Base-by-base conservation (phyloP, 2,888 invertebrate genomes). In the Dermolepida albohirtum region DNA sequence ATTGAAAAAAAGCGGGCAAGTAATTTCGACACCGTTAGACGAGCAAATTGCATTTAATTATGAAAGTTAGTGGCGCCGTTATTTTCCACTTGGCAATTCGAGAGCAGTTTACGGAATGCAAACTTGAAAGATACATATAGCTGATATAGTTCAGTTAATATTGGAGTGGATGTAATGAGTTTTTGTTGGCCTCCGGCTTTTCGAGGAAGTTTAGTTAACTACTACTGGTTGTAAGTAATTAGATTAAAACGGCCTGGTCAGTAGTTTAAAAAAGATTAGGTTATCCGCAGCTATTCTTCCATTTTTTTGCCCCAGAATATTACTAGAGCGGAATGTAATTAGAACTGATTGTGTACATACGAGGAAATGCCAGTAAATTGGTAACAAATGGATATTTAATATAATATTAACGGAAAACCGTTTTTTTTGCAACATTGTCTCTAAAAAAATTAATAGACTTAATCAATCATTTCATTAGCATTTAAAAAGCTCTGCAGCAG, bases 221-320 rank as follows among this genome's bases (percentile, higher is more conserved):
- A 47, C 47, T 17, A 40, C 14, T 39, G 16, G 39, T 12, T 34
- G 40, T 14, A 11, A 40, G 54, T 54, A 54, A 54, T 54, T 54
- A 40, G 39, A 54, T 54, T 47, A 47, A 40, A 54, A 54, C 40
- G 41, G 39, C 39, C 39, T 40, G 41, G 39, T 14, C 40, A 40
- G 39, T 54, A 54, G 40, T 54, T 54, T 52, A 40, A 54, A 54
- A 54, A 27, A 40, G 54, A 54, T 54, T 54, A 54, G 40, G 12
- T 54, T 54, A 40, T 54, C 4, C 16, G 11, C 7, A 40, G 40
- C 54, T 7, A 17, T 39, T 39, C 5, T 11, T 16, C 7, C 17
- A 10, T 14, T 54, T 39, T 7, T 54, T 40, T 7, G n/a, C n/a
- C n/a, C n/a, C n/a, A n/a, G 34, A 8, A 10, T 10, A 34, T 6